A percentile compares a stretch with the other conserved stretches of the same genome.
These are phyloP conservation scores for Monopis laevigella DNA, from an alignment of 2,888 invertebrate genomes.

Conservation along the genomic window DNA sequence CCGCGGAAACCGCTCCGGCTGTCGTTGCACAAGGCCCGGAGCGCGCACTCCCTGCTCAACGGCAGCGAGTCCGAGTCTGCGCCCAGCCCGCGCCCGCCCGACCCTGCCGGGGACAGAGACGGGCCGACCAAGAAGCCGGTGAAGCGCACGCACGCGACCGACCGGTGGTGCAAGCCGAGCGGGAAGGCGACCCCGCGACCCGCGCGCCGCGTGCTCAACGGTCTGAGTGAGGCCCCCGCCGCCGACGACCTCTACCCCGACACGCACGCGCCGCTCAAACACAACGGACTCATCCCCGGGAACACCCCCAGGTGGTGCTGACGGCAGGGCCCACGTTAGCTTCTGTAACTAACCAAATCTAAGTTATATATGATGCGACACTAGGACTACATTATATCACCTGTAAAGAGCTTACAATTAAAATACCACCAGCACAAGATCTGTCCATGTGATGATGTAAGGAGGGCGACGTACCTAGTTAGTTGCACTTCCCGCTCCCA, in stretches of 20 bases:
- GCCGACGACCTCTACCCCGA: constrained; percentile 50
- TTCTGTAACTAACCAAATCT: background rate
- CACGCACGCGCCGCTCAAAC: constrained; percentile 21
- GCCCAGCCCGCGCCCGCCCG: constrained; percentile 32
- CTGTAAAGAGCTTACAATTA: too few species aligned
- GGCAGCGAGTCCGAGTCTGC: constrained; percentile 53
- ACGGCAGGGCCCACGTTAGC: too few species aligned
- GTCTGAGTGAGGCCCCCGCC: constrained; percentile 34
- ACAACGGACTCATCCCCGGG: constrained; percentile 19
- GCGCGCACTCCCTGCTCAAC: constrained; percentile 75
- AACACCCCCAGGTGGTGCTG: constrained; percentile 32
- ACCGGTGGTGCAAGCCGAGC: too few species aligned
- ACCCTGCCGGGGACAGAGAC: constrained; percentile 22
- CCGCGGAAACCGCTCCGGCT: constrained; percentile 86
- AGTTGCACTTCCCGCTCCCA: too few species aligned
- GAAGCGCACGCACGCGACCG: constrained; percentile 65
- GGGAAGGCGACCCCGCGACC: constrained; percentile 51
- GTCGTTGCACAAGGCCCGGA: constrained; percentile 84
- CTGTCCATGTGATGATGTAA: too few species aligned
- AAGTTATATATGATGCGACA: background rate
- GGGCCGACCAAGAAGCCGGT: constrained; percentile 63
- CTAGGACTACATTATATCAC: background rate
- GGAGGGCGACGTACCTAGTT: too few species aligned
- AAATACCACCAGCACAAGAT: too few species aligned
- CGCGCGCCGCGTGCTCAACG: constrained; percentile 32